Conservation (phyloP, 2,113 vertebrate genomes). For the Ceyx margarethae region DNA sequence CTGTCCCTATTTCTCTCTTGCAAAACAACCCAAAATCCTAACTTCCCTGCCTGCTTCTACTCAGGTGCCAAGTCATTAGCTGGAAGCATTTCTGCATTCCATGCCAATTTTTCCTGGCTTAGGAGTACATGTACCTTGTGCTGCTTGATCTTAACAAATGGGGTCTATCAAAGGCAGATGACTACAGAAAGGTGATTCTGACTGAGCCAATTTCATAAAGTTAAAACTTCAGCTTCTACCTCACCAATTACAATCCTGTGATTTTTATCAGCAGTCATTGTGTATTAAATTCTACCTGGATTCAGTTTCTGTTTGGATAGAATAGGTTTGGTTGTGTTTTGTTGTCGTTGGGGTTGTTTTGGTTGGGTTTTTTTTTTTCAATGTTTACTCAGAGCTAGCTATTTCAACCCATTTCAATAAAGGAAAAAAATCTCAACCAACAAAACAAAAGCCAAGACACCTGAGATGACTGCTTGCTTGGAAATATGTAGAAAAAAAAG, state of each 20-base stretch:
- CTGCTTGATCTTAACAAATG: not conserved
- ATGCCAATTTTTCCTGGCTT: not conserved
- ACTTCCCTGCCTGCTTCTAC: not conserved
- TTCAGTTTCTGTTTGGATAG: not conserved
- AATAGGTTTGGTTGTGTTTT: not conserved
- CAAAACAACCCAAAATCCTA: not conserved
- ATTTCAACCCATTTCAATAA: not conserved
- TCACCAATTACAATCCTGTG: not conserved
- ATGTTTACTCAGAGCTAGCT: not conserved
- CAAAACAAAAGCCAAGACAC: not conserved
- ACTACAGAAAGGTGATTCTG: not conserved
- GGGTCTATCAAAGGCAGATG: not conserved
- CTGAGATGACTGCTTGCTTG: not conserved
- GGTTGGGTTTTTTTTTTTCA: not conserved
- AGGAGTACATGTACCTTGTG: not conserved
- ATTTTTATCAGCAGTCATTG: not conserved
- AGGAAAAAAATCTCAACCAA: not conserved
- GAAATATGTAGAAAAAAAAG: not conserved
- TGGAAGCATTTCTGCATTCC: not conserved
- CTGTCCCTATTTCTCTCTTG: not conserved
- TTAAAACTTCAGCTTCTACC: not conserved
- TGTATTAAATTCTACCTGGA: not conserved
- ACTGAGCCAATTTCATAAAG: not conserved
- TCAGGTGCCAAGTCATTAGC: accelerated
- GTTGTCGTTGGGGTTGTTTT: no score